phyloP scores from a whole-genome alignment of 2,797 vertebrate species.

The Squalus acanthias region DNA sequence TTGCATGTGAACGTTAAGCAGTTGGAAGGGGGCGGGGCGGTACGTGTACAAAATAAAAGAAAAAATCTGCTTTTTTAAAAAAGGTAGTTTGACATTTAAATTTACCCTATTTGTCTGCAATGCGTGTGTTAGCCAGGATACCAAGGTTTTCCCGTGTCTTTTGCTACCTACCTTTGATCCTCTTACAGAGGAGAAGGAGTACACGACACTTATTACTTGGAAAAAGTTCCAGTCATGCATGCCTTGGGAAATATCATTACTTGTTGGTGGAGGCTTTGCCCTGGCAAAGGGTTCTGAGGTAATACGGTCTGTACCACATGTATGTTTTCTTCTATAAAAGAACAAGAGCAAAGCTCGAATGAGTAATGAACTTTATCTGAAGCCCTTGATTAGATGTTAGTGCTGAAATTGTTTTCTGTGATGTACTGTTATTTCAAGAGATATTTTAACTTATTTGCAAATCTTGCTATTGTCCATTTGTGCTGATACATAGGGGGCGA shows the following conservation, averaged over 20 bases:
- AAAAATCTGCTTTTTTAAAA: neutral
- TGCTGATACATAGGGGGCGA: neutral
- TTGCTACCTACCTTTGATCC: neutral
- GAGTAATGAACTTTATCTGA: neutral
- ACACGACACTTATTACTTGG: constrained; percentile 75
- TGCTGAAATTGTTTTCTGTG: neutral
- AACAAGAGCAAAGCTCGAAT: neutral
- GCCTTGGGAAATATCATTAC: constrained; percentile 84
- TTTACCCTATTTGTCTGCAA: neutral
- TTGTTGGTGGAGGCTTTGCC: constrained; percentile 88
- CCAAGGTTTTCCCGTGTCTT: neutral
- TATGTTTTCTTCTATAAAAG: neutral
- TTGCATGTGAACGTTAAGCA: neutral
- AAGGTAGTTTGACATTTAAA: neutral
- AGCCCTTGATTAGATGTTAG: neutral
- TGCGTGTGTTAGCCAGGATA: neutral
- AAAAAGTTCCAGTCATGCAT: constrained; percentile 83
- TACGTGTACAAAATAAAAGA: neutral
- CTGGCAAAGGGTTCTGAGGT: constrained; percentile 86
- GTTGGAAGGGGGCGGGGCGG: neutral
- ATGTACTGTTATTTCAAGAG: neutral
- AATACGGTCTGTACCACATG: constrained; percentile 47
- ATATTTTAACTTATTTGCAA: neutral
- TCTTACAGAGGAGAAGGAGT: constrained; percentile 53
- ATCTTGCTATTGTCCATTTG: neutral